These are phyloP conservation scores for Drosophila multiciliata DNA, from an alignment of 2,888 invertebrate genomes.

Conservation along the genomic window DNA sequence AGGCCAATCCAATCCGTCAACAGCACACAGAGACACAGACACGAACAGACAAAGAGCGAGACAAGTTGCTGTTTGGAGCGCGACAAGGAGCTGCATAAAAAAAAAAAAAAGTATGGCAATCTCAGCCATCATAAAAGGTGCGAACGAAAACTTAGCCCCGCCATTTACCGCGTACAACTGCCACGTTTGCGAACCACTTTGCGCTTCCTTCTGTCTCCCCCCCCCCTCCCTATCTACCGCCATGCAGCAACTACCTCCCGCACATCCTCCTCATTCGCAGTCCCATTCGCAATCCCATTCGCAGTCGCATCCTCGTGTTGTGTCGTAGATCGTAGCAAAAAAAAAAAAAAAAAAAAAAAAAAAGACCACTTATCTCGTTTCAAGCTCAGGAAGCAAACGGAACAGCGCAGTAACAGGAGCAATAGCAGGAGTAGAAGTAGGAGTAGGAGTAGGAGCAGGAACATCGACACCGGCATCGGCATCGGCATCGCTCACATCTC, in stretches of 20 bases:
- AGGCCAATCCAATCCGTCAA: constrained; percentile 76
- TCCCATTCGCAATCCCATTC: neutral
- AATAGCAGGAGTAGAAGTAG: constrained; percentile 20
- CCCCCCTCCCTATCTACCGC: fast-evolving
- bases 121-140: constrained; percentile 76
- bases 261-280: neutral
- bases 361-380: constrained; percentile 73
- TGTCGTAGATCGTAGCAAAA: constrained; percentile 63
- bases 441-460: constrained; percentile 18
- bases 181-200: constrained; percentile 19
- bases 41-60: neutral
- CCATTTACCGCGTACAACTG: constrained; percentile 52
- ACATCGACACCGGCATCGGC: constrained; percentile 22
- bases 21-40: constrained; percentile 42
- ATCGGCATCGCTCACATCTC: constrained; percentile 57
- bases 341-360: constrained; percentile 52
- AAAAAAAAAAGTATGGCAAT: constrained; percentile 76
- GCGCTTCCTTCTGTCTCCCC: neutral
- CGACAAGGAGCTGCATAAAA: constrained; percentile 45
- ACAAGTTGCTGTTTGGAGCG: constrained; percentile 7
- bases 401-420: constrained; percentile 22
- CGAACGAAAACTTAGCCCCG: constrained; percentile 65
- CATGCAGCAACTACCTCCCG: neutral
- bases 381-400: constrained; percentile 57
- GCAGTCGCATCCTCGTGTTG: constrained; percentile 38